phyloP scores from a whole-genome alignment of 1,140 invertebrate species.

The Drosophila sucinea region DNA sequence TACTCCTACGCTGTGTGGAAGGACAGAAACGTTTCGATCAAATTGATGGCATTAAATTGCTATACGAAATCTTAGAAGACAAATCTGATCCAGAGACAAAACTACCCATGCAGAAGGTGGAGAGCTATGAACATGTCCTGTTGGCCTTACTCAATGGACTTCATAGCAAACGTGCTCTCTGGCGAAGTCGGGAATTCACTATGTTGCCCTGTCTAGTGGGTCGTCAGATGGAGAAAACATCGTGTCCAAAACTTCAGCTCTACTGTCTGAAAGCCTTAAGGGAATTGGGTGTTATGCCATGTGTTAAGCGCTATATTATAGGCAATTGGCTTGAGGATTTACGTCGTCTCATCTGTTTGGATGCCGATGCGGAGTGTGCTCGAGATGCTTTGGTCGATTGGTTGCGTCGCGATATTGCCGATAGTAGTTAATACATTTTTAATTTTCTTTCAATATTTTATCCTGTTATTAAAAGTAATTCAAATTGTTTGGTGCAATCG shows the following conservation, averaged over 20 bases:
- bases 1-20: slow-evolving; percentile 64
- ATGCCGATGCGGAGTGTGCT: slow-evolving; percentile 60
- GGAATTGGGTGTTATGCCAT: slow-evolving; percentile 65
- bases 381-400: slow-evolving; percentile 61
- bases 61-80: slow-evolving; percentile 46
- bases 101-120: slow-evolving; percentile 40
- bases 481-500: slow-evolving; percentile 26
- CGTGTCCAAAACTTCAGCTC: slow-evolving; percentile 59
- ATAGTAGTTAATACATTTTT: slow-evolving; percentile 39
- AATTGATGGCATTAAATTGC: slow-evolving; percentile 58
- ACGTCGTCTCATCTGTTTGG: slow-evolving; percentile 40
- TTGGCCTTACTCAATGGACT: slow-evolving; percentile 63
- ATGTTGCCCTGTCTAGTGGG: slow-evolving; percentile 59
- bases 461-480: slow-evolving; percentile 21
- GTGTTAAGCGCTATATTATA: slow-evolving; percentile 64
- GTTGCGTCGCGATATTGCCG: slow-evolving; percentile 69
- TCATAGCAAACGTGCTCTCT: slow-evolving; percentile 65
- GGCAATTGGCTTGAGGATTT: slow-evolving; percentile 60
- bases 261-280: slow-evolving; percentile 58
- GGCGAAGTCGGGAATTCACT: slow-evolving; percentile 71
- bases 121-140: slow-evolving; percentile 53
- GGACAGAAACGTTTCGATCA: slow-evolving; percentile 64
- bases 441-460: background rate
- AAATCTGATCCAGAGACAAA: background rate
- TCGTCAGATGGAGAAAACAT: slow-evolving; percentile 27